Base-by-base conservation (phyloP, 2,797 vertebrate species). In the Spinus pinus region DNA sequence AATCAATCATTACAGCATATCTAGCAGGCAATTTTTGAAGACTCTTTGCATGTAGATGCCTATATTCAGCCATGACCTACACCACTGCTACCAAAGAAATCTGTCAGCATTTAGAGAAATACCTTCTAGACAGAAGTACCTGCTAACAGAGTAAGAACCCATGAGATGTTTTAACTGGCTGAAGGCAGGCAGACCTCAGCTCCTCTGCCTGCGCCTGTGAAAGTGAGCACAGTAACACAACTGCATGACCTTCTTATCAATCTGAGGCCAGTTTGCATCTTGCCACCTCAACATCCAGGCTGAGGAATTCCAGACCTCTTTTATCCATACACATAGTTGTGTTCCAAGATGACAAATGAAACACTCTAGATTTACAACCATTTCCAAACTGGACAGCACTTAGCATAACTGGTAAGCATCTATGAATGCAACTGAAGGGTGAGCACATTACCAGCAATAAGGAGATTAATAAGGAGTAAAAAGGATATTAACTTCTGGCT, bases 381-480 rank as follows among this genome's bases (percentile, higher is more conserved):
- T 41, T 75, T 69, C 22, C 35, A 73, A 77, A 72, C 18, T 14
- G 19, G 31, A 54, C 12, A 79, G 91, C n/a, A 81, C 10, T 25
- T 35, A 67, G 35, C 58, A 62, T 25, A 95, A 51, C 5, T 11
- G 5, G 10, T 47, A 22, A 44, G 31, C 35, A 81, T 25, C 64
- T 41, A 3, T 8, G 3, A 81, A 62, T 3, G 13, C 0, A 0
- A 42, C 25, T 46, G 14, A 90, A 72, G 33, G 31, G 18, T 2
- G 1, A 79, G 39, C 42, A 65, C 1, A 4, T n/a, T 4, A 66
- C 8, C 17, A 84, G 24, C 12, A 81, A 22, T 6, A 42, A 53
- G 12, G 47, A 39, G 27, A 25, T 35, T 25, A 18, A 18, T 18
- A 18, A 57, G 24, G 22, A 56, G 56, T 18, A 35, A 35, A 37